A percentile compares a stretch with the other conserved stretches of the same genome.
Evolutionary conservation across 2,797 vertebrate species (phyloP).

Genomic region (Leuciscus waleckii): DNA sequence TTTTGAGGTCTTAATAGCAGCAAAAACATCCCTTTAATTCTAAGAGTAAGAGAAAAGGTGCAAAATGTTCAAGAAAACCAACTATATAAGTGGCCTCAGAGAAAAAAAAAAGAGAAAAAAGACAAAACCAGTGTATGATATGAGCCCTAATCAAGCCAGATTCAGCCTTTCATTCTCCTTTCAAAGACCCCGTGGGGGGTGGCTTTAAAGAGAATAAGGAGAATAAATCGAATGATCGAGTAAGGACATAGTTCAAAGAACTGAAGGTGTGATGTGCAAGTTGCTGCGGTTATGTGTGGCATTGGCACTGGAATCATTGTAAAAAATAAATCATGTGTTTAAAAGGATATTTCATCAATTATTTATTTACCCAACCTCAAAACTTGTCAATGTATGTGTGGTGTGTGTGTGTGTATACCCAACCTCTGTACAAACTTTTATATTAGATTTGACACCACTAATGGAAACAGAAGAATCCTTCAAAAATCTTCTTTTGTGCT

Average conservation of each 20-base stretch:
- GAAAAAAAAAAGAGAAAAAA: too few relatives aligned
- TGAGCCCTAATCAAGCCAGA: not conserved
- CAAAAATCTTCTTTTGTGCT: not conserved
- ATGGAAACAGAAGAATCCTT: not conserved
- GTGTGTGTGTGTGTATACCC: too few relatives aligned
- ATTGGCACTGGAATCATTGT: not conserved
- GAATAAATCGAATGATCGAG: not conserved
- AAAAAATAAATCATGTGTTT: not conserved
- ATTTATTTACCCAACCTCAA: not conserved
- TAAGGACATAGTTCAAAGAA: not conserved
- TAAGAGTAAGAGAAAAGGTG: not conserved
- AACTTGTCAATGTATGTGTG: not conserved
- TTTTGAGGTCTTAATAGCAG: not conserved
- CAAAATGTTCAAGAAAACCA: not conserved
- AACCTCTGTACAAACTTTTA: too few relatives aligned
- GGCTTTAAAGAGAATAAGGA: conserved; percentile 7
- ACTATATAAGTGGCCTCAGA: not conserved
- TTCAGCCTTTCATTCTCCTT: not conserved
- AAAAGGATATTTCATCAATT: not conserved
- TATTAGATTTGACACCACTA: not conserved
- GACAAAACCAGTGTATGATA: not conserved
- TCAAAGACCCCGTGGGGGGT: not conserved
- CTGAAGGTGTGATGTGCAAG: not conserved
- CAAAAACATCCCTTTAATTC: not conserved
- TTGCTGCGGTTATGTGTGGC: not conserved